Evolutionary conservation across 1,140 invertebrate genomes (phyloP), one percentile per base, ranked within the genome.

Genomic region (Magallana angulata): DNA sequence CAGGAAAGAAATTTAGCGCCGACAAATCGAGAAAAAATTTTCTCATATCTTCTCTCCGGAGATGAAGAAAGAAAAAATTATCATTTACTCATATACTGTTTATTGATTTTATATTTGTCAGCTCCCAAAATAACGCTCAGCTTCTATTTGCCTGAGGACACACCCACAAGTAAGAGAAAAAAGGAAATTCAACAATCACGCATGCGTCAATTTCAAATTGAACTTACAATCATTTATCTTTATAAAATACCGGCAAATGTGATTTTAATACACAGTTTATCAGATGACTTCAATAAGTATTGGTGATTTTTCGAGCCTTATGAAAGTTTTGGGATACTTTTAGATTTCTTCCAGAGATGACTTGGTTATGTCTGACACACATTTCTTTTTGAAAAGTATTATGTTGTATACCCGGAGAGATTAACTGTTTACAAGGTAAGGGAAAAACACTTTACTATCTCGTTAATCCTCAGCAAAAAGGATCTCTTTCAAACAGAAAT

Each of bases 201-300:
- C 68, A 76, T 76, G 68, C 68, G 68, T 30, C 60, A 18, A 36
- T 30, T 76, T 76, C 68, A 76, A 76, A 76, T 76, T 76, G 12
- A 76, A 76, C 68, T 76, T 76, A 24, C 24, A 76, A 76, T 76
- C 68, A 76, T 76, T 76, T 76, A 76, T 76, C 68, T 11, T 76
- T 76, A 76, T 76, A 76, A 76, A 76, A 76, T 76, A 76, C 68
- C 68, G 24, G 24, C 68, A 76, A 76, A 30, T 76, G 68, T 76
- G 68, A 76, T 76, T 76, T 76, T 36, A 76, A 76, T 76, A 30
- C 68, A 76, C 68, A 76, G 68, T 30, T 76, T 30, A 76, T 76
- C 36, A 18, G 24, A 76, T 76, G 68, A 24, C 60, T 76, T 76
- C 68, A 24, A 76, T 76, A 30, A 76, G 24, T 30, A 76, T 76